phyloP scores from a whole-genome alignment of 2,113 vertebrate species.

The Columbina picui region DNA sequence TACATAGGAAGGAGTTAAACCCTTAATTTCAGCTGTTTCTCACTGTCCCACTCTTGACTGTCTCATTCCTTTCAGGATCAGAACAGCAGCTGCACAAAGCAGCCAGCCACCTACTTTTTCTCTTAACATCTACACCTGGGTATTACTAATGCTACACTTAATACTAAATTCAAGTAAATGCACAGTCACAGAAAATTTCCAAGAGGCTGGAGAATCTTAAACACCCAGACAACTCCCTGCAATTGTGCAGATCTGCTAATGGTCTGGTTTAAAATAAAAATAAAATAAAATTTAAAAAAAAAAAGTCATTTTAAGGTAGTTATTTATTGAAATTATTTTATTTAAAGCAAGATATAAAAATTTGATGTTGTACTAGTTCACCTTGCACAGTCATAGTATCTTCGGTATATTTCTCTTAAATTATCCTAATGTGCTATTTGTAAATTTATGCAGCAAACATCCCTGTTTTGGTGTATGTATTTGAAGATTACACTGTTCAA shows the following conservation, averaged over 20 bases:
- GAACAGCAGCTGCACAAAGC: background rate
- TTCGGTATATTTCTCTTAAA: background rate
- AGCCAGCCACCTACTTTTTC: background rate
- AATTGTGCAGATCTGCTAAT: background rate
- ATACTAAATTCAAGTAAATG: background rate
- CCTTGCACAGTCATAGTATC: background rate
- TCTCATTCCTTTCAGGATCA: background rate
- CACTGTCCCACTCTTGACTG: background rate
- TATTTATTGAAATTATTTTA: background rate
- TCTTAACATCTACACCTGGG: background rate
- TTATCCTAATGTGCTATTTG: background rate
- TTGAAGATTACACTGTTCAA: background rate
- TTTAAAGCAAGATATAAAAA: background rate
- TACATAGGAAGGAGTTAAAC: background rate
- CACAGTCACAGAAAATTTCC: background rate
- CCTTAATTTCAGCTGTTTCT: background rate
- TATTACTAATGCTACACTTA: background rate
- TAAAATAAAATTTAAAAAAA: too few relatives aligned
- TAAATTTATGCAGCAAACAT: background rate
- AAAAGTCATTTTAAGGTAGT: background rate
- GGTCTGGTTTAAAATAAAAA: background rate
- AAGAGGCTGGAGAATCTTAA: background rate
- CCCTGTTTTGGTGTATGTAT: background rate
- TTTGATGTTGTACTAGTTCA: background rate
- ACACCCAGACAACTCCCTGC: background rate